A percentile compares a stretch with the other conserved stretches of the same genome.
phyloP scores from a whole-genome alignment of 30 jellyfish, hydroid and myxozoan species.

The Rhopilema esculentum region DNA sequence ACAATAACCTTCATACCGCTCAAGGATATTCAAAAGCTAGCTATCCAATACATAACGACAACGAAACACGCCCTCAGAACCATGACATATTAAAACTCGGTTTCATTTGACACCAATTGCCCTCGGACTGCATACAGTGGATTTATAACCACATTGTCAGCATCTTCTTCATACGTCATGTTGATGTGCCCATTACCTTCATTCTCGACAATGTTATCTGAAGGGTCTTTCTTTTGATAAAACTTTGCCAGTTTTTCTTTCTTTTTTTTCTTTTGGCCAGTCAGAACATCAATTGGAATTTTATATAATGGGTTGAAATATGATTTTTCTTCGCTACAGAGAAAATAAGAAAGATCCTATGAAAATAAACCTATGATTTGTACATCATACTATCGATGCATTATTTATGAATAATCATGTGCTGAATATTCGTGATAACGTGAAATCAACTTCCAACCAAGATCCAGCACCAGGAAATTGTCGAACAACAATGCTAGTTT shows the following conservation, averaged over 20 bases:
- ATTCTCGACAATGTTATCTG: too few relatives aligned
- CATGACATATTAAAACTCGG: not conserved
- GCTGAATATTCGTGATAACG: too few relatives aligned
- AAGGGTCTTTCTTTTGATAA: constrained; percentile 18
- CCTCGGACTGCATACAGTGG: not conserved
- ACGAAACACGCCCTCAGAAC: not conserved
- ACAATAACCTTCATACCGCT: too few relatives aligned
- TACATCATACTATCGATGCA: too few relatives aligned
- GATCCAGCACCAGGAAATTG: too few relatives aligned
- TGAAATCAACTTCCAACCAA: too few relatives aligned
- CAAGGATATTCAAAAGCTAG: too few relatives aligned
- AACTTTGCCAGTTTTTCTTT: constrained; percentile 36
- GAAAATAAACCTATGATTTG: too few relatives aligned
- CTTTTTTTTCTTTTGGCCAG: constrained; percentile 3
- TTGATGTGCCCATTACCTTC: not conserved
- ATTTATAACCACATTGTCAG: not conserved
- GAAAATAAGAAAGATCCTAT: not conserved
- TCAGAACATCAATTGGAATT: constrained; percentile 3
- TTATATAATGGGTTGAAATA: constrained; percentile 24
- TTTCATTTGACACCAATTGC: not conserved
- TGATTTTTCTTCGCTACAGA: constrained; percentile 19
- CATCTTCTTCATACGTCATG: not conserved
- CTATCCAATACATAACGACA: not conserved
- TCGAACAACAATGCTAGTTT: too few relatives aligned
- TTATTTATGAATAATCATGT: too few relatives aligned